Evolutionary conservation across 2,888 invertebrate species (phyloP).

Genomic region (Diabrotica balteata): DNA sequence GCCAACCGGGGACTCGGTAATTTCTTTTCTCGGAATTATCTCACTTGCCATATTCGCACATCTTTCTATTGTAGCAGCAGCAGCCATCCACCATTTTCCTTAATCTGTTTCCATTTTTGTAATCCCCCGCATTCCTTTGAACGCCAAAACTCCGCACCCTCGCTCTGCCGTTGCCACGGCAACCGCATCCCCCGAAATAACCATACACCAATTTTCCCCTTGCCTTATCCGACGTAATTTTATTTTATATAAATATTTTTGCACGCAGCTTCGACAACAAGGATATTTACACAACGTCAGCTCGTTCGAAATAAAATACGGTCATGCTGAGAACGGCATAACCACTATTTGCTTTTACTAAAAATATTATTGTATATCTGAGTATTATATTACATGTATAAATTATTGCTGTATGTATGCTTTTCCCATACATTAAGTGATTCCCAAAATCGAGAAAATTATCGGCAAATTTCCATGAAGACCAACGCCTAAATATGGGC

Average conservation of each 20-base stretch:
- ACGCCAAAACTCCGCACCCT: slow-evolving; percentile 40
- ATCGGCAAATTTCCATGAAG: too few species aligned
- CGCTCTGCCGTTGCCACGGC: slow-evolving; percentile 43
- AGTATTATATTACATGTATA: too few species aligned
- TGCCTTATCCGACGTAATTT: slow-evolving; percentile 47
- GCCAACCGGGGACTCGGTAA: slow-evolving; percentile 8
- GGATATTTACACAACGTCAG: slow-evolving; percentile 19
- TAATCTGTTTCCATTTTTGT: slow-evolving; percentile 60
- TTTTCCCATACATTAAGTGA: too few species aligned
- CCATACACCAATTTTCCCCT: slow-evolving; percentile 45
- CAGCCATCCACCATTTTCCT: slow-evolving; percentile 47
- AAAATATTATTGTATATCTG: background rate
- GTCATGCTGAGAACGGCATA: background rate
- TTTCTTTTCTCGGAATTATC: slow-evolving; percentile 26
- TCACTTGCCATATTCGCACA: slow-evolving; percentile 27
- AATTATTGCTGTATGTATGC: too few species aligned
- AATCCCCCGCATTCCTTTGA: slow-evolving; percentile 58
- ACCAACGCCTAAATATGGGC: too few species aligned
- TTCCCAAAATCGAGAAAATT: too few species aligned
- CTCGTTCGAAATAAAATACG: slow-evolving; percentile 5
- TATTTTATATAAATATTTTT: slow-evolving; percentile 47
- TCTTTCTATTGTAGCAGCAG: slow-evolving; percentile 23
- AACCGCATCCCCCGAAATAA: slow-evolving; percentile 47
- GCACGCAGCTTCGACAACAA: slow-evolving; percentile 30
- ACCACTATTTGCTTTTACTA: background rate